Base-by-base conservation (phyloP, 1,140 invertebrate genomes). In the Hydropsyche tenuis region DNA sequence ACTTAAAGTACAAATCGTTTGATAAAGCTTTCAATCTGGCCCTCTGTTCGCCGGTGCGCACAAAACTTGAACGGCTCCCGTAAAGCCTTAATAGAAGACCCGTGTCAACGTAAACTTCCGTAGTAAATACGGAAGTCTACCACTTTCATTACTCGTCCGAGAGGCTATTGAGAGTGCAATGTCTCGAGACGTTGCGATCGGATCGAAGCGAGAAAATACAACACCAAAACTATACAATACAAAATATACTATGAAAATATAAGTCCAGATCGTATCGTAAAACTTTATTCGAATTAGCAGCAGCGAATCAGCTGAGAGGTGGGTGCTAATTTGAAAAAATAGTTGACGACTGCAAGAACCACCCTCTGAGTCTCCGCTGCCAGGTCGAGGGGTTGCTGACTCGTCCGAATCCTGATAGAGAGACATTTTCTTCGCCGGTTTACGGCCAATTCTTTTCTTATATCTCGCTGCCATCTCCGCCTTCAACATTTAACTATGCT, bases 401-500 rank as follows among this genome's bases (percentile, higher is more conserved):
- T 72, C 69, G n/a, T n/a, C 75, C 43, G 16, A n/a, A 66, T 64
- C 66, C 64, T 64, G 63, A 77, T 77, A 56, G 73, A 77, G 73
- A 74, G 73, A 72, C 63, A 69, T 71, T 73, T 43, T 25, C 70
- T 63, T 69, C 43, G 42, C 64, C 66, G 43, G 60, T 77, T 77
- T 77, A 77, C 45, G 46, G 72, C 69, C 73, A 77, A 72, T 74
- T 74, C 69, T 72, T 77, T 71, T 77, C 75, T 76, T 46, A 42
- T 64, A 73, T 73, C 69, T 69, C 20, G 22, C 37, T 69, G 46
- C 69, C 63, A 71, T 77, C 75, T 72, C 25, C 69, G 37, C 65
- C 30, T 66, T 45, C 53, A 53, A 66, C 18, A 45, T 74, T 74
- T 72, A 74, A 74, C 75, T 74, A 63, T 69, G 73, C 73, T 74